phyloP scores from a whole-genome alignment of 92 coral and sea anemone genomes.

The Epizoanthus ramosus region DNA sequence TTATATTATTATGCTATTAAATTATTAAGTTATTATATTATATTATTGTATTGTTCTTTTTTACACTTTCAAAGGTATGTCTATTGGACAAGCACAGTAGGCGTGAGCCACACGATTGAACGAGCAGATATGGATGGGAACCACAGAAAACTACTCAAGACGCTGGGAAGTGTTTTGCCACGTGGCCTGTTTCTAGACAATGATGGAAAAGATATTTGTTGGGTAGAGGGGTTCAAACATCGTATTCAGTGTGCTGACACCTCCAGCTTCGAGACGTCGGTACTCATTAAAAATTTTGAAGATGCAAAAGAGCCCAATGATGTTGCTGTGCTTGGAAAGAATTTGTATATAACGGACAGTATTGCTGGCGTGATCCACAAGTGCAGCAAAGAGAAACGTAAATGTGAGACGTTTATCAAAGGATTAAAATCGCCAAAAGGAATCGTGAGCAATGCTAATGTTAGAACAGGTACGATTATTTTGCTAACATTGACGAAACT shows the following conservation, averaged over 20 bases:
- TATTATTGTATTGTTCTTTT: neutral
- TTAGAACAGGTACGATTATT: neutral
- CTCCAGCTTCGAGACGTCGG: neutral
- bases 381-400: neutral
- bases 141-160: neutral
- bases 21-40: neutral
- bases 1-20: too few species aligned
- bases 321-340: neutral
- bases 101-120: slow-evolving; percentile 16
- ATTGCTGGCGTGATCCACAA: slow-evolving; percentile 5
- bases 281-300: neutral
- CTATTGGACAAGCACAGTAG: slow-evolving; percentile 24
- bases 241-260: slow-evolving; percentile 12
- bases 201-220: slow-evolving; percentile 23
- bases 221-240: neutral
- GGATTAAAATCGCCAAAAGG: slow-evolving; percentile 29
- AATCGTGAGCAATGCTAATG: slow-evolving; percentile 30
- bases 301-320: neutral
- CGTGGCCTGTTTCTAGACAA: slow-evolving; percentile 9
- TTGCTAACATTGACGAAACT: too few species aligned
- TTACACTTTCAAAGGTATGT: neutral
- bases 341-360: slow-evolving; percentile 19
- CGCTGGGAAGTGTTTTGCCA: neutral
- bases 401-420: slow-evolving; percentile 6
- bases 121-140: slow-evolving; percentile 44